These are phyloP conservation scores for Perdita meconis DNA, from an alignment of 2,888 invertebrate genomes.

Conservation along the genomic window DNA sequence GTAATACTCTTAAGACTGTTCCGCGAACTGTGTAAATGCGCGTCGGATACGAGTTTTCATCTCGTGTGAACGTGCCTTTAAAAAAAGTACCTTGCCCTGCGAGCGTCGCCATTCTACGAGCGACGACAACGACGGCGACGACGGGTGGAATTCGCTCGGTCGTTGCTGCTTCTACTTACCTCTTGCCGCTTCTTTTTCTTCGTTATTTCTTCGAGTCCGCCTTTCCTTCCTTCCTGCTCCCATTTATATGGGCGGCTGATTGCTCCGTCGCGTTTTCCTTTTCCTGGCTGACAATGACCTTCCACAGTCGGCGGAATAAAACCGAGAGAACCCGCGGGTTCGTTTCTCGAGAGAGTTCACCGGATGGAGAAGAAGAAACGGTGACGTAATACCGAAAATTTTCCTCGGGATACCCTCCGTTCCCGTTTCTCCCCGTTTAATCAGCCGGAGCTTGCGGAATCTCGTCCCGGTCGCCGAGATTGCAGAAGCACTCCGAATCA, in stretches of 20 bases:
- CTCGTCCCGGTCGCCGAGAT: not conserved
- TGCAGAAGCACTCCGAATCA: slow-evolving; percentile 1
- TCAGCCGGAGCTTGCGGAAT: not conserved
- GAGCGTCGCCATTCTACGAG: slow-evolving; percentile 29
- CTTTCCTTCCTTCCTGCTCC: slow-evolving; percentile 35
- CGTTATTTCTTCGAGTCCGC: slow-evolving; percentile 39
- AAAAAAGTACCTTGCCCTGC: slow-evolving; percentile 66
- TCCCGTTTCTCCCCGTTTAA: not conserved
- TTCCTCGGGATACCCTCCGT: not conserved
- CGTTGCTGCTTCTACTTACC: slow-evolving; percentile 44
- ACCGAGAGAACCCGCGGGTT: not conserved
- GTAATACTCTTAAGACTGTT: slow-evolving; percentile 10
- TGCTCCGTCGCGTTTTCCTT: slow-evolving; percentile 40
- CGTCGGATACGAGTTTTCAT: slow-evolving; percentile 22
- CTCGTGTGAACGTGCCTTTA: slow-evolving; percentile 65
- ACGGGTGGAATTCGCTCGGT: slow-evolving; percentile 56
- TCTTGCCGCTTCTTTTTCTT: slow-evolving; percentile 52
- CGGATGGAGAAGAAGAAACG: too few species aligned
- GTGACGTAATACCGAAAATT: slow-evolving; percentile 25
- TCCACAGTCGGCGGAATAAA: slow-evolving; percentile 24
- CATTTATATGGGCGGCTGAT: slow-evolving; percentile 44
- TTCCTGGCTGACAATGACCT: slow-evolving; percentile 63
- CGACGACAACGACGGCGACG: slow-evolving; percentile 18
- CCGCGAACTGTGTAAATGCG: slow-evolving; percentile 29
- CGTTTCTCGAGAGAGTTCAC: not conserved